These are phyloP conservation scores for Cataglyphis hispanica DNA, from an alignment of 1,140 invertebrate genomes.

Conservation along the genomic window DNA sequence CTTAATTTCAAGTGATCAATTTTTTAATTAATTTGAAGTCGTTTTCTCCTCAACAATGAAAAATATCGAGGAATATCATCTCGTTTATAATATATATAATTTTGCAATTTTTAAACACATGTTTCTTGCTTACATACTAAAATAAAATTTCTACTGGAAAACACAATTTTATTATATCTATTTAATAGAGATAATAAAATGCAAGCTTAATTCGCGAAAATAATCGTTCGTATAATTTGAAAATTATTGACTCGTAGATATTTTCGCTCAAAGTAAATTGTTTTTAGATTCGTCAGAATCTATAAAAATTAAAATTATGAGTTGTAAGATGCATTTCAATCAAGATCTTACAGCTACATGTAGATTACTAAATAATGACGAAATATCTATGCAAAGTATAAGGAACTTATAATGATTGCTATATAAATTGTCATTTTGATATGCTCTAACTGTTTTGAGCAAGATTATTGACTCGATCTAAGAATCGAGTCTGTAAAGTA, in stretches of 20 bases:
- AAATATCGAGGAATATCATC: background rate
- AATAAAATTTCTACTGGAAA: constrained; percentile 16
- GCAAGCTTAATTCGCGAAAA: background rate
- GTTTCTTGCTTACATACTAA: background rate
- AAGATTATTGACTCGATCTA: constrained; percentile 53
- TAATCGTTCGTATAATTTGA: constrained; percentile 1
- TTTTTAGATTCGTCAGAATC: background rate
- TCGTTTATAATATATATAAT: background rate
- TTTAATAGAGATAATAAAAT: background rate
- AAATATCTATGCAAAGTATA: constrained; percentile 15
- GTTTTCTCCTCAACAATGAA: background rate
- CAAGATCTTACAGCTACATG: constrained; percentile 9
- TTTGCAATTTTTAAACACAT: constrained; percentile 1
- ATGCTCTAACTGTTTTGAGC: constrained; percentile 28
- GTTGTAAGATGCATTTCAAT: constrained; percentile 19
- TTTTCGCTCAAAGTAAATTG: background rate
- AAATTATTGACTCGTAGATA: background rate
- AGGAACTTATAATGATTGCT: constrained; percentile 44
- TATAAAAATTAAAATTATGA: background rate
- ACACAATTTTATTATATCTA: constrained; percentile 14
- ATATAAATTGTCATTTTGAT: constrained; percentile 45
- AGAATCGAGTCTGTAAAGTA: constrained; percentile 77
- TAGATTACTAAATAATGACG: constrained; percentile 34
- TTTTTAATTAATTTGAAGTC: background rate
- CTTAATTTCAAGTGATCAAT: constrained; percentile 14